phyloP scores from a whole-genome alignment of 2,888 invertebrate genomes.

The Melipona beecheii region DNA sequence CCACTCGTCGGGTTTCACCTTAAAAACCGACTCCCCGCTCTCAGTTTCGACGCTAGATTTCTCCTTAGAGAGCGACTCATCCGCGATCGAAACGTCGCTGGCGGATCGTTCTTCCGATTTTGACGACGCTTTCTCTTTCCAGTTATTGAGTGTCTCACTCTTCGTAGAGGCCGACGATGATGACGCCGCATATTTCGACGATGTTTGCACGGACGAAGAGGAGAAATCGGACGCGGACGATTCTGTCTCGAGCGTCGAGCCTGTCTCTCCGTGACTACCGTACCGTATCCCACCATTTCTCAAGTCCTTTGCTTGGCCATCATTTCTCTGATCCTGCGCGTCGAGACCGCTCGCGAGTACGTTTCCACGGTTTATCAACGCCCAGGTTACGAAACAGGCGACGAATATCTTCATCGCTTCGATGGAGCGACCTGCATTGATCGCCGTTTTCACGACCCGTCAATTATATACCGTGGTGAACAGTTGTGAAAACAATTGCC shows the following conservation, averaged over 20 bases:
- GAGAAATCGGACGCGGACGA: constrained; percentile 7
- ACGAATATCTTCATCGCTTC: constrained; percentile 61
- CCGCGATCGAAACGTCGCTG: neutral
- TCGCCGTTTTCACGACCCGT: constrained; percentile 43
- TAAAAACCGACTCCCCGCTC: neutral
- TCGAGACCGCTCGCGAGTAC: neutral
- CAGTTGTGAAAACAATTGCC: constrained; percentile 59
- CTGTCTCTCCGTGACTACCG: neutral
- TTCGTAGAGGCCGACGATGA: neutral
- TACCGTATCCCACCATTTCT: too few species aligned
- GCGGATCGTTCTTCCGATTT: constrained; percentile 8
- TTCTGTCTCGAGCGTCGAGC: too few species aligned
- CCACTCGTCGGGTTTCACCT: neutral
- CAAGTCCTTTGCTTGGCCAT: neutral
- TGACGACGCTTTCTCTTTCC: constrained; percentile 31
- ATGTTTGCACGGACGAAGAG: neutral
- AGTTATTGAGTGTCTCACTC: constrained; percentile 5
- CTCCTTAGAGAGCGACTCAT: neutral
- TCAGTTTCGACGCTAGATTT: neutral
- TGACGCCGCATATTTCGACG: neutral
- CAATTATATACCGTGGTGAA: constrained; percentile 60
- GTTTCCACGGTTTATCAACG: constrained; percentile 12
- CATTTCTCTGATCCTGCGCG: neutral
- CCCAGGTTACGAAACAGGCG: constrained; percentile 51
- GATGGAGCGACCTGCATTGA: constrained; percentile 57